These are phyloP conservation scores for Haliclona indistincta DNA, from an alignment of 37 sponge, comb jelly and placozoan species.

Conservation along the genomic window DNA sequence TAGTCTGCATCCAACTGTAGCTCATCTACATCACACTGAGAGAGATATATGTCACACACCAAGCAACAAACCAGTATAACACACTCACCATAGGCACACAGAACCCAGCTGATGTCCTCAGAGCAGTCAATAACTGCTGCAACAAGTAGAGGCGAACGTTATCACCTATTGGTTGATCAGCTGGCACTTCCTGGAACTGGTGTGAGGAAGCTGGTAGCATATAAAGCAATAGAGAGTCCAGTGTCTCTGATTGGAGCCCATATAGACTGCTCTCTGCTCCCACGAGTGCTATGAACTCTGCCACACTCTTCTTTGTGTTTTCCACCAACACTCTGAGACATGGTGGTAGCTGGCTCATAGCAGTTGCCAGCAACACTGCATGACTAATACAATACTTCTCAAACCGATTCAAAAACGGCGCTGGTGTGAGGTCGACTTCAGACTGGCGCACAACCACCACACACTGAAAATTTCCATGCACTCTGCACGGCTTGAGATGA, in stretches of 20 bases:
- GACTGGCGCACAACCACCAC: conserved; percentile 75
- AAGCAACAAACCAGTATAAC: neutral
- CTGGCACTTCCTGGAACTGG: conserved; percentile 8
- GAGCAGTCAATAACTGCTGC: conserved; percentile 28
- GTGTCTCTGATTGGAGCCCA: conserved; percentile 64
- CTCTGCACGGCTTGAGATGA: conserved; percentile 74
- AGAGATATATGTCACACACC: neutral
- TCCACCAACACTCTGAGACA: conserved; percentile 47
- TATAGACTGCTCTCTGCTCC: conserved; percentile 51
- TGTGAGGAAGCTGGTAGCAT: conserved; percentile 60
- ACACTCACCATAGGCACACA: conserved; percentile 31
- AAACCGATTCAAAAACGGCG: conserved; percentile 88
- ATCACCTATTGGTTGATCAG: neutral
- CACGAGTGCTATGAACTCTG: conserved; percentile 41
- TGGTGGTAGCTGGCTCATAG: conserved; percentile 65
- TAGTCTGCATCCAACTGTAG: conserved; percentile 20
- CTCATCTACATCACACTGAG: conserved; percentile 14
- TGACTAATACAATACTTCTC: conserved; percentile 86
- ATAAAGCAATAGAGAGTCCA: conserved; percentile 77
- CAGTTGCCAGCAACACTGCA: conserved; percentile 53
- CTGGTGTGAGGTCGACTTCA: conserved; percentile 72
- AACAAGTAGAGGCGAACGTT: conserved; percentile 23
- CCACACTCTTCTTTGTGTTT: conserved; percentile 65
- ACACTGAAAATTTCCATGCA: conserved; percentile 81
- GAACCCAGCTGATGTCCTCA: conserved; percentile 47